phyloP scores from a whole-genome alignment of 2,888 invertebrate genomes.

The Eumacrocentrus americanus region DNA sequence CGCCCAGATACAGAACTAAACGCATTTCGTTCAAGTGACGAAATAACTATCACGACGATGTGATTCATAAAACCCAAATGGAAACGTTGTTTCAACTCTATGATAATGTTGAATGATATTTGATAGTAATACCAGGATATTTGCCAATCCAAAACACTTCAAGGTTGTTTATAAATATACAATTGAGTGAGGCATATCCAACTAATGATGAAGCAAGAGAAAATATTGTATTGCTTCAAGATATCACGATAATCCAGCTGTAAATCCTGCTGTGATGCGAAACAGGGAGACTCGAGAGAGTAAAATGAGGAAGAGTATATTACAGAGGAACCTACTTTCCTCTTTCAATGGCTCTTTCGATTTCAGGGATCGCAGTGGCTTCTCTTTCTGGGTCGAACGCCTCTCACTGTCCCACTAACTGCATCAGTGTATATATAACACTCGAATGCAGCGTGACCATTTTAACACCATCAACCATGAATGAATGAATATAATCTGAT shows the following conservation, averaged over 20 bases:
- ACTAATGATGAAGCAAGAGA: neutral
- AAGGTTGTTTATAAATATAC: neutral
- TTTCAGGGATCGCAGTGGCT: neutral
- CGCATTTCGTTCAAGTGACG: too few species aligned
- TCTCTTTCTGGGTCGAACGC: neutral
- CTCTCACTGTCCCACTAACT: constrained; percentile 8
- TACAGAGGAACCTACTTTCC: neutral
- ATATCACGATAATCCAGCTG: too few species aligned
- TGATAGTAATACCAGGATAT: too few species aligned
- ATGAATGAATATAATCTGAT: neutral
- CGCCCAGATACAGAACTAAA: too few species aligned
- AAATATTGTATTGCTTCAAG: too few species aligned
- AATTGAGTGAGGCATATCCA: neutral
- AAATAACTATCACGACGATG: too few species aligned
- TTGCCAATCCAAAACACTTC: constrained; percentile 4
- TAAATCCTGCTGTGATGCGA: too few species aligned
- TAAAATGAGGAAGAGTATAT: neutral
- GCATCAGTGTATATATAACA: neutral
- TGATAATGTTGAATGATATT: too few species aligned
- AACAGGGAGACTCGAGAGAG: neutral
- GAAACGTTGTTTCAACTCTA: too few species aligned
- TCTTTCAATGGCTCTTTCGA: constrained; percentile 1
- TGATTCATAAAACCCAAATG: too few species aligned
- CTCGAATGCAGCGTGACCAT: neutral
- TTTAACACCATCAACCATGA: neutral